These are phyloP conservation scores for Baronia brevicornis DNA, from an alignment of 2,888 invertebrate species.

Conservation along the genomic window DNA sequence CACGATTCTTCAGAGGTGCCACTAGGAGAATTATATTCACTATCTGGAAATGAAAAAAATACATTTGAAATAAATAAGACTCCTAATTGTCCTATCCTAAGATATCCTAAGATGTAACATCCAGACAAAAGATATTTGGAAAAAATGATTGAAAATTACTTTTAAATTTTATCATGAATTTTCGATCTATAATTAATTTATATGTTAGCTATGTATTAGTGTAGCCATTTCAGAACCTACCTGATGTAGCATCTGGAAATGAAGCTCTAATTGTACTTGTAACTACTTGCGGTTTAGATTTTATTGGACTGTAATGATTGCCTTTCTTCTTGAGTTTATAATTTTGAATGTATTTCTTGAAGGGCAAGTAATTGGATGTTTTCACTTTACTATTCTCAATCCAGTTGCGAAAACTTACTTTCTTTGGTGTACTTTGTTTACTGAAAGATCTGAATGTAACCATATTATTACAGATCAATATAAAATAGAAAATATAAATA, in stretches of 20 bases:
- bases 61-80: slow-evolving; percentile 5
- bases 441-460: slow-evolving; percentile 52
- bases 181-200: no score
- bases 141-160: no score
- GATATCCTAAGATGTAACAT: no score
- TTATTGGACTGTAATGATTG: slow-evolving; percentile 54
- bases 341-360: slow-evolving; percentile 67
- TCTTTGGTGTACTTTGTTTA: slow-evolving; percentile 65
- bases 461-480: slow-evolving; percentile 19
- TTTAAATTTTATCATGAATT: no score
- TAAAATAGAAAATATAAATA: no score
- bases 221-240: slow-evolving; percentile 37
- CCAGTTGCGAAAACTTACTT: slow-evolving; percentile 61
- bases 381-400: slow-evolving; percentile 64
- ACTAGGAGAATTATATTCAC: slow-evolving; percentile 63
- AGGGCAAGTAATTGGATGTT: slow-evolving; percentile 79
- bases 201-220: no score
- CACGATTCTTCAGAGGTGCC: slow-evolving; percentile 69
- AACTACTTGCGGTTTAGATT: slow-evolving; percentile 44
- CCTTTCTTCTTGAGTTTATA: slow-evolving; percentile 58
- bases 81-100: no score
- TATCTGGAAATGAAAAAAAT: slow-evolving; percentile 38
- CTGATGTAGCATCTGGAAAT: slow-evolving; percentile 50
- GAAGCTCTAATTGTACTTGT: slow-evolving; percentile 49
- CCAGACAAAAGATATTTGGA: no score